Base-by-base conservation (phyloP, 2,113 vertebrate genomes). In the Panthera leo region DNA sequence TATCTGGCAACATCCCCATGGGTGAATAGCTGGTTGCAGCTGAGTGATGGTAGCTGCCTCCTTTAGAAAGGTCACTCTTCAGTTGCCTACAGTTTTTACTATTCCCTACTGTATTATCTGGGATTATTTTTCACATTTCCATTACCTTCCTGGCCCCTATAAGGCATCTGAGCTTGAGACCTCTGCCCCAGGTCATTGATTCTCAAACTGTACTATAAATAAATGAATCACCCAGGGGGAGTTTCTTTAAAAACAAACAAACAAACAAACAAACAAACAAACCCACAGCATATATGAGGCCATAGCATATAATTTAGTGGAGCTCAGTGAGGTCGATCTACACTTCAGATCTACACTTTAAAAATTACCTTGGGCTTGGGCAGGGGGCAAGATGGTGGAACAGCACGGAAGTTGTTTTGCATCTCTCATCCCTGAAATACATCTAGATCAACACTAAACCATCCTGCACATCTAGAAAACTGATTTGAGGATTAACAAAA, bases 71-170 rank as follows among this genome's bases (percentile, higher is more conserved):
- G 73, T 82, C 86, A 61, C 51, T 89, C 82, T 85, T 73, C 55
- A 8, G 36, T 90, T 92, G 87, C 87, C 78, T 84, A 34, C 1
- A 51, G 10, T n/a, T 95, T 95, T 92, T 87, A 88, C 23, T 42
- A 76, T 15, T 97, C 70, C 85, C 58, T 48, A 48, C 10, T 88
- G 88, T 55, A 88, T 94, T 75, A 85, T 94, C 65, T 96, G 86
- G 51, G 63, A 76, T 34, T 88, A n/a, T 55, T 96, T 96, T 91
- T 76, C 84, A 95, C 55, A 92, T 94, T 97, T 96, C 73, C 23
- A 61, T 95, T 93, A 85, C 58, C 68, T 68, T 94, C 70, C 12
- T 88, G 85, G 58, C 68, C 82, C 55, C 70, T 93, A 19, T 2
- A 61, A 58, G 51, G 36, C 70, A 92, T 78, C 42, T 92, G 86